Base-by-base conservation (phyloP, 2,797 vertebrate species). In the Perdix hodgsoniae region DNA sequence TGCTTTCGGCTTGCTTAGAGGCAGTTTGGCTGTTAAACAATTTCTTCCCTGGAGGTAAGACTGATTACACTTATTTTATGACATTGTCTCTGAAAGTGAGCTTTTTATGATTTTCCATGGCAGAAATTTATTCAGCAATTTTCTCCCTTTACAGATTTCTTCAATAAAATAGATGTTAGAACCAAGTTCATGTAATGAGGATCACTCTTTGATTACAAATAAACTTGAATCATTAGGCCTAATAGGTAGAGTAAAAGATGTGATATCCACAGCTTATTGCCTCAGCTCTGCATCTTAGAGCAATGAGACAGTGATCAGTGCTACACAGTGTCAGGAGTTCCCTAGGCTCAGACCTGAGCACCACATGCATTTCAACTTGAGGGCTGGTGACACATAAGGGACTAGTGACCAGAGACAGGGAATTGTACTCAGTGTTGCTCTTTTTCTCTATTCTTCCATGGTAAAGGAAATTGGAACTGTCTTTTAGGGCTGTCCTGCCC, bases 1-100 rank as follows among this genome's bases (percentile, higher is more conserved):
- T 91, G 54, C 77, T 92, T 89, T 90, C 70, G 81, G 60, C 47
- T 95, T 93, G 60, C 76, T 95, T 75, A 76, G 76, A 86, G 78
- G 67, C 79, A 87, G 79, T 82, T 90, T 78, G 71, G n/a, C 61
- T 91, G 82, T 86, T 95, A 80, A 94, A 88, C 64, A 74, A 27
- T 80, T 92, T 86, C 65, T 67, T 94, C 86, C 73, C 89, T 71
- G 21, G 79, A 89, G 84, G 83, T 29, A 93, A 70, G 47, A 86
- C 73, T 86, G 83, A 91, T 94, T 87, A 93, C 11, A 19, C 35
- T 75, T 84, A 91, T 86, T 96, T 54, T 95, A 94, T 86, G 74
- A 89, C 71, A 79, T 24, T 2, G 10, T 50, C 78, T 91, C 52
- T 52, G 49, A 95, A 95, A 94, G 59, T 59, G 74, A 86, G 17